These are phyloP conservation scores for Neosilurus hyrtlii DNA, from an alignment of 2,797 vertebrate species.

Conservation along the genomic window DNA sequence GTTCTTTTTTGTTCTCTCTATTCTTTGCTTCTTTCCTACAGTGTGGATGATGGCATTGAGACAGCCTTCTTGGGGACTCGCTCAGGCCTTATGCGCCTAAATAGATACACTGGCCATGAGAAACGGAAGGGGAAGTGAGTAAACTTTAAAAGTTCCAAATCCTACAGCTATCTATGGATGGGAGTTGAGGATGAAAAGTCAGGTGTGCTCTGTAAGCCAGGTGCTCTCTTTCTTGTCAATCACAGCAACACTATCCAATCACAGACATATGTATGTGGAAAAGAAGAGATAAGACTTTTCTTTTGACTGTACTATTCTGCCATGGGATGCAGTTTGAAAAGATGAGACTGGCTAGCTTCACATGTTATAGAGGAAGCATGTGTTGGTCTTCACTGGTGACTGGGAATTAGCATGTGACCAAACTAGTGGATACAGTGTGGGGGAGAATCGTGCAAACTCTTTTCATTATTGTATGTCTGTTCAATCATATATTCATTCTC, in stretches of 20 bases:
- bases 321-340: background rate
- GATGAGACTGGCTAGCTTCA: background rate
- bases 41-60: conserved; percentile 78
- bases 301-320: background rate
- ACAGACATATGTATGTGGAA: too few relatives aligned
- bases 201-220: background rate
- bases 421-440: background rate
- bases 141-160: background rate
- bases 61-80: conserved; percentile 90
- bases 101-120: conserved; percentile 82
- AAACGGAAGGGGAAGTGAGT: conserved; percentile 83
- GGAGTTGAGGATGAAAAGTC: background rate
- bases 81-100: conserved; percentile 82
- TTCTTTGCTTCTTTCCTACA: conserved; percentile 54
- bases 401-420: background rate
- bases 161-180: background rate
- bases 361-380: background rate
- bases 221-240: background rate
- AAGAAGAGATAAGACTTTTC: background rate
- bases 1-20: background rate
- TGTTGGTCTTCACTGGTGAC: background rate
- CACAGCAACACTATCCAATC: background rate
- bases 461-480: background rate
- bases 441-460: background rate
- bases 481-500: background rate